These are phyloP conservation scores for Ceraclea dissimilis DNA, from an alignment of 2,888 invertebrate genomes.

Conservation along the genomic window DNA sequence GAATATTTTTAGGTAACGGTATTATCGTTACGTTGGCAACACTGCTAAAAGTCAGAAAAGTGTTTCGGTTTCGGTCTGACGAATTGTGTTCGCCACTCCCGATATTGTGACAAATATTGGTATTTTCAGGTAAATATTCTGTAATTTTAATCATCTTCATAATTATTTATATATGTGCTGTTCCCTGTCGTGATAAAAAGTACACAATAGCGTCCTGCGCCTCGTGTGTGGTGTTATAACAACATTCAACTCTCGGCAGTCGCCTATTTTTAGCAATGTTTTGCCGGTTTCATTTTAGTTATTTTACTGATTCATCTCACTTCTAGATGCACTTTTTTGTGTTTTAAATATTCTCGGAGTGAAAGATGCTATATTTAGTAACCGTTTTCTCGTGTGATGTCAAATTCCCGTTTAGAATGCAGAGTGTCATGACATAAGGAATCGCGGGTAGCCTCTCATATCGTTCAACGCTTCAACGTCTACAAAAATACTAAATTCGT, in stretches of 20 bases:
- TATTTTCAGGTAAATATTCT: conserved; percentile 17
- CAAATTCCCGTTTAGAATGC: conserved; percentile 8
- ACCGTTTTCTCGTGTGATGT: conserved; percentile 10
- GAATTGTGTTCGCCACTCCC: conserved; percentile 23
- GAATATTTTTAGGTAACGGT: conserved; percentile 12
- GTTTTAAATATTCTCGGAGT: conserved; percentile 11
- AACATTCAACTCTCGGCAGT: conserved; percentile 18
- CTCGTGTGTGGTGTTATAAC: conserved; percentile 8
- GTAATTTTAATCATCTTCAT: conserved; percentile 1
- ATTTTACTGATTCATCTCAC: conserved; percentile 14
- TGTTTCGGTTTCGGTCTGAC: conserved; percentile 14
- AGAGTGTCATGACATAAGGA: background rate
- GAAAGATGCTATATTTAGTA: conserved; percentile 20
- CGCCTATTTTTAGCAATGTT: conserved; percentile 23
- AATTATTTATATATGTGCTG: background rate
- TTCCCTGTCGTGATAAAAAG: background rate
- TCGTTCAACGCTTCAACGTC: background rate
- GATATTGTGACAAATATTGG: conserved; percentile 19
- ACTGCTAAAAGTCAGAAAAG: conserved; percentile 22
- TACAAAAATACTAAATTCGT: background rate
- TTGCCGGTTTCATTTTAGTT: conserved; percentile 20
- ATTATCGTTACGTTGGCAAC: conserved; percentile 13
- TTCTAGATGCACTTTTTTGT: conserved; percentile 15
- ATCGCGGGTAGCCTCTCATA: background rate
- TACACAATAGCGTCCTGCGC: background rate